phyloP scores from a whole-genome alignment of 2,888 invertebrate species.

The Miltochrista miniata region DNA sequence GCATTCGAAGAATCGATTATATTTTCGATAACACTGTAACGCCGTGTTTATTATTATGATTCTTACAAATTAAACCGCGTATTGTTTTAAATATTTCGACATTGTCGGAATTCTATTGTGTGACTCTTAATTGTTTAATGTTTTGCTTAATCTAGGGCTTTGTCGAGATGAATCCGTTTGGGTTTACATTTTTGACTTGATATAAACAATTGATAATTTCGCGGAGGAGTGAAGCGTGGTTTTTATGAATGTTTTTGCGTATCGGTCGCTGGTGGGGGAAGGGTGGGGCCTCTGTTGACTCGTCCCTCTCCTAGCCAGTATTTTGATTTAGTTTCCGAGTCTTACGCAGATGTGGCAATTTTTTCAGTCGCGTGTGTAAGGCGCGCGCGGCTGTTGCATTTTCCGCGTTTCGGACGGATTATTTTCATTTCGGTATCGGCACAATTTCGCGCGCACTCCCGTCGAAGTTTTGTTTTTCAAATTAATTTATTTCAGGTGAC shows the following conservation, averaged over 20 bases:
- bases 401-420: constrained; percentile 55
- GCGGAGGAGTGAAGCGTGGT: constrained; percentile 74
- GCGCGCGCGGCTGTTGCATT: constrained; percentile 73
- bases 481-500: constrained; percentile 55
- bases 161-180: constrained; percentile 59
- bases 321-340: constrained; percentile 83
- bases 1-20: constrained; percentile 47
- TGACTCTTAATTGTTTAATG: constrained; percentile 72
- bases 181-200: constrained; percentile 71
- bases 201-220: constrained; percentile 80
- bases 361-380: constrained; percentile 81
- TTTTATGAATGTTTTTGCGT: constrained; percentile 83
- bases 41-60: constrained; percentile 73
- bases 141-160: constrained; percentile 65
- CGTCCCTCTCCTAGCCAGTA: constrained; percentile 82
- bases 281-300: constrained; percentile 78
- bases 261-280: constrained; percentile 70
- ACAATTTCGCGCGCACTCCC: constrained; percentile 54
- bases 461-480: constrained; percentile 40
- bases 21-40: constrained; percentile 61
- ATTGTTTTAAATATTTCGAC: constrained; percentile 77
- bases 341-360: constrained; percentile 82
- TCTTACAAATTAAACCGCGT: constrained; percentile 67
- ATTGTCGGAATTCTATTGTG: constrained; percentile 75
- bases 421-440: constrained; percentile 44